A percentile compares a stretch with the other conserved stretches of the same genome.
These are phyloP conservation scores for Drosophila tropicalis DNA, from an alignment of 1,140 invertebrate species.

Conservation along the genomic window DNA sequence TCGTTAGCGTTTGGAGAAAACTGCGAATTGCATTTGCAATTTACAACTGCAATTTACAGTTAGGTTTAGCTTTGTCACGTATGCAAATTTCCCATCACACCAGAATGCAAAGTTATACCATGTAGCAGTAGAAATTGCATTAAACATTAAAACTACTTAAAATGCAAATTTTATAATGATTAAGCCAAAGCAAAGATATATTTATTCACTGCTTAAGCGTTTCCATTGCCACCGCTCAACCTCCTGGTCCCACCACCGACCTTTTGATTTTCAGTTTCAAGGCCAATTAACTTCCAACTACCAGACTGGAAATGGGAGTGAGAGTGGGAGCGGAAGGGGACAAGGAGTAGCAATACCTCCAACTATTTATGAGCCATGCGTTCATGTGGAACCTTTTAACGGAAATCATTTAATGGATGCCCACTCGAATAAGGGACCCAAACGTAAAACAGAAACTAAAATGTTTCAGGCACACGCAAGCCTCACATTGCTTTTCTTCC, in stretches of 20 bases:
- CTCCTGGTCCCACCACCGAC: not conserved
- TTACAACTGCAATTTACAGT: conserved; percentile 45
- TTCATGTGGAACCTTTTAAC: conserved; percentile 37
- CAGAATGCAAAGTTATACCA: conserved; percentile 11
- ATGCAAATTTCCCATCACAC: not conserved
- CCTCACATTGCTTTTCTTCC: not conserved
- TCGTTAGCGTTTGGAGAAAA: conserved; percentile 31
- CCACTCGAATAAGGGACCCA: not conserved
- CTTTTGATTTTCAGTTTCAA: conserved; percentile 26
- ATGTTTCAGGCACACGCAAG: conserved; percentile 38
- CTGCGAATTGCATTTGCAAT: conserved; percentile 52
- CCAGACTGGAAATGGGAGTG: conserved; percentile 5
- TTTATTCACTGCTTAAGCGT: not conserved
- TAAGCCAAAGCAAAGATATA: conserved; percentile 10
- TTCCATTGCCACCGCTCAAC: not conserved
- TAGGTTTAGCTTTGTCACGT: conserved; percentile 5
- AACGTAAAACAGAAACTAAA: conserved; percentile 15
- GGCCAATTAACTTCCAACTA: conserved; percentile 53
- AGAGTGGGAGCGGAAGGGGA: no score
- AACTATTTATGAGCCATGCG: conserved; percentile 45
- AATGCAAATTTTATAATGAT: conserved; percentile 41
- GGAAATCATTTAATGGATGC: conserved; percentile 15
- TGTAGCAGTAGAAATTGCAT: conserved; percentile 24
- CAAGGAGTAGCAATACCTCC: not conserved
- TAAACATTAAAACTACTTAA: conserved; percentile 40